phyloP scores from a whole-genome alignment of 2,888 invertebrate species.

The Pyrgus malvae region DNA sequence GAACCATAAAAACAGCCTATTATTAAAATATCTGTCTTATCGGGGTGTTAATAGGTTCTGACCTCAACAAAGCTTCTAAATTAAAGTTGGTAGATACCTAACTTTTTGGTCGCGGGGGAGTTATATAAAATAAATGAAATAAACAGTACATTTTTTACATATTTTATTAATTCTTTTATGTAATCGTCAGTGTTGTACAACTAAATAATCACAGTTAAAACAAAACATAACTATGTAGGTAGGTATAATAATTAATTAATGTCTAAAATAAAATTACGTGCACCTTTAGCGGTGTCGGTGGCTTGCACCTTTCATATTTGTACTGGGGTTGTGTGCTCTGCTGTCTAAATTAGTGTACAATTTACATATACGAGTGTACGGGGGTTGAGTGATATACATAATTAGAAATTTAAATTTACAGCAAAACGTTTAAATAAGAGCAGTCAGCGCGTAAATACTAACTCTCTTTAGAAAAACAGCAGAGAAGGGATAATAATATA shows the following conservation, averaged over 20 bases:
- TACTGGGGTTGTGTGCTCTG: slow-evolving; percentile 75
- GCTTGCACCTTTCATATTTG: slow-evolving; percentile 49
- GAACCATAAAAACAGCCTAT: no score
- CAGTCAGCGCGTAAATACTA: slow-evolving; percentile 8
- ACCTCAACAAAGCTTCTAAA: no score
- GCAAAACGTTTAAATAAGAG: slow-evolving; percentile 12
- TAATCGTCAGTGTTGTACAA: slow-evolving; percentile 82
- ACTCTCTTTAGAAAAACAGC: not conserved
- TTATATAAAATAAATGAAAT: slow-evolving; percentile 38
- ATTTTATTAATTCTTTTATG: slow-evolving; percentile 81
- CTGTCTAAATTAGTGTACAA: slow-evolving; percentile 47
- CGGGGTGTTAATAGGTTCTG: no score
- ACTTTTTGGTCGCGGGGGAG: not conserved
- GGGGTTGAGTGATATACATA: slow-evolving; percentile 1
- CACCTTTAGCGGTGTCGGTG: slow-evolving; percentile 38
- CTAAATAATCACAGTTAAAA: slow-evolving; percentile 84
- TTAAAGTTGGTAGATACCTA: no score
- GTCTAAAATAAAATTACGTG: slow-evolving; percentile 65
- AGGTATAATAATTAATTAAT: slow-evolving; percentile 51
- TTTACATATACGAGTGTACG: slow-evolving; percentile 28
- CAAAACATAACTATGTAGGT: slow-evolving; percentile 74
- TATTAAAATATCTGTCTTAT: not conserved
- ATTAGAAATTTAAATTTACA: slow-evolving; percentile 15
- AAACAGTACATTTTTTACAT: slow-evolving; percentile 54
- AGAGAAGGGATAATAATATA: not conserved